Conservation (phyloP, 2,888 invertebrate species). For the Ophion ellenae region DNA sequence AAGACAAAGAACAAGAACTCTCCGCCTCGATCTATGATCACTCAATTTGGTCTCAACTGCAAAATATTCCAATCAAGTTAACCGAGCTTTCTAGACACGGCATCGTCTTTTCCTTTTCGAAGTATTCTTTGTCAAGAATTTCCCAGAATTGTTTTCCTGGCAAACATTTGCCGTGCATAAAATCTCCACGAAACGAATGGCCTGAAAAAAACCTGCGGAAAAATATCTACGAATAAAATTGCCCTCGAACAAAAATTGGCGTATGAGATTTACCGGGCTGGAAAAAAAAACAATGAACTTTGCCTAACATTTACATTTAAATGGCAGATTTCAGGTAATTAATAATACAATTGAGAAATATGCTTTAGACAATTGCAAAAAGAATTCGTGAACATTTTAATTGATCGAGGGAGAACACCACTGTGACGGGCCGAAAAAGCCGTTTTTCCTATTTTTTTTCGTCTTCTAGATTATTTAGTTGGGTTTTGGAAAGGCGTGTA, state of each 20-base stretch:
- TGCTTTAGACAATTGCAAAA: too few relatives aligned
- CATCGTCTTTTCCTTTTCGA: background rate
- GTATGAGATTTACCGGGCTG: background rate
- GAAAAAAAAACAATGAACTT: background rate
- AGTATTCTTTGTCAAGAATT: background rate
- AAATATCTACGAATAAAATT: background rate
- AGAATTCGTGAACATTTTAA: too few relatives aligned
- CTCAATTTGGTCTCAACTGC: background rate
- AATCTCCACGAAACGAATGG: background rate
- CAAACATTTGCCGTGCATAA: background rate
- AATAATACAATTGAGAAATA: too few relatives aligned
- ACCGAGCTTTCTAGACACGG: background rate
- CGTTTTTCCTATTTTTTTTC: too few relatives aligned
- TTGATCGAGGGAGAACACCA: too few relatives aligned
- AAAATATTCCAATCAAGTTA: background rate
- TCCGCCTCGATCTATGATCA: background rate
- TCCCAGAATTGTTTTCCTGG: background rate
- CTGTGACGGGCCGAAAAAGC: too few relatives aligned
- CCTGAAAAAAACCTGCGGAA: background rate
- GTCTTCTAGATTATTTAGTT: too few relatives aligned
- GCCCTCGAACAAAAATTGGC: background rate
- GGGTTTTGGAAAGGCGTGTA: too few relatives aligned
- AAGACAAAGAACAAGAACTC: background rate
- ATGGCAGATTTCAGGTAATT: too few relatives aligned
- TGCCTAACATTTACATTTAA: too few relatives aligned